phyloP scores from a whole-genome alignment of 2,797 vertebrate genomes.

The Sparidentex hasta region DNA sequence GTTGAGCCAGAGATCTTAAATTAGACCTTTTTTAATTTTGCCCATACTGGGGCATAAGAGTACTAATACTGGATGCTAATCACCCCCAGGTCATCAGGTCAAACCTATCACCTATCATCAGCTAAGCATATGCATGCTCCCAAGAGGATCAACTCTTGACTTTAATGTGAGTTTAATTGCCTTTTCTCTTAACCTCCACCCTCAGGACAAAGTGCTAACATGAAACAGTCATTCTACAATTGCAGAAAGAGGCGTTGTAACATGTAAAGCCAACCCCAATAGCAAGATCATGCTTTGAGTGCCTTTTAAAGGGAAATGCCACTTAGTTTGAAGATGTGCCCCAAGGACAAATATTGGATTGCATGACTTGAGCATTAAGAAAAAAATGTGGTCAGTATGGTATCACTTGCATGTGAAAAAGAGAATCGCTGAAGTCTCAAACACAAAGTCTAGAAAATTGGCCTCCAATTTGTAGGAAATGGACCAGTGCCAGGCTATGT shows the following conservation, averaged over 20 bases:
- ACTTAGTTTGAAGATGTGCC: conserved; percentile 50
- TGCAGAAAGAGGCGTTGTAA: conserved; percentile 32
- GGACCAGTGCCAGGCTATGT: conserved; percentile 8
- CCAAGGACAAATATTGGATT: conserved; percentile 14
- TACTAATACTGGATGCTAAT: conserved; percentile 6
- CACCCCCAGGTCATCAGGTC: not conserved
- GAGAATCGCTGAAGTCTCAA: not conserved
- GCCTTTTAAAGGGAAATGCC: conserved; percentile 75
- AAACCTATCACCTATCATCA: not conserved
- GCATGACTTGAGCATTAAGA: conserved; percentile 25
- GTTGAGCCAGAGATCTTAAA: not conserved
- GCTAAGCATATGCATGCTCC: conserved; percentile 3
- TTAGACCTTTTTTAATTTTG: not conserved
- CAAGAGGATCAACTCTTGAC: not conserved
- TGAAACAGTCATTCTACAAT: conserved; percentile 14
- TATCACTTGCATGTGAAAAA: conserved; percentile 4
- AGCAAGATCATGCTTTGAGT: conserved; percentile 51
- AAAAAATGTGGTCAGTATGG: not conserved
- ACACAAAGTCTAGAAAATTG: conserved; percentile 2
- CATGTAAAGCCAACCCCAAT: conserved; percentile 58
- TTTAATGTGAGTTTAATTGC: not conserved
- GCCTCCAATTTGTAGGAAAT: conserved; percentile 1
- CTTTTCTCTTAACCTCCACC: conserved; percentile 5
- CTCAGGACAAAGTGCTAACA: conserved; percentile 13
- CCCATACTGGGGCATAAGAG: not conserved